Evolutionary conservation across 2,888 invertebrate genomes (phyloP), one percentile per base, ranked within the genome.

Genomic region (Phania funesta): DNA sequence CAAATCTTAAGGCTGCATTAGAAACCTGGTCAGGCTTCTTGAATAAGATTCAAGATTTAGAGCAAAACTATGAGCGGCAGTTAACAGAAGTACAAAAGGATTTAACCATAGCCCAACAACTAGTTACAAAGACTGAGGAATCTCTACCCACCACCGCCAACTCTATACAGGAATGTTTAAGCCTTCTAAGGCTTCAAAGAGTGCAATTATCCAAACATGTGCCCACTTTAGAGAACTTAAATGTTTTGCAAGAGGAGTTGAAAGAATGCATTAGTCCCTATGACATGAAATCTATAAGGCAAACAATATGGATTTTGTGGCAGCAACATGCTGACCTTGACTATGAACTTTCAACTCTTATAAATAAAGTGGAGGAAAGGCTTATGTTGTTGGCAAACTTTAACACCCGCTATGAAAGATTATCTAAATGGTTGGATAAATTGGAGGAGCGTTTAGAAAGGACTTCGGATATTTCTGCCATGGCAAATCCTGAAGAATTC

Each of bases 201-300:
- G 92, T 92, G 5, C 92, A 93, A 80, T 56, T 91, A 16, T 86
- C 87, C 2, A 84, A 85, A 7, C 85, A 88, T 22, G 93, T 93
- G 50, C 92, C 92, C 32, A 94, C 94, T 71, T 91, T 96, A 24
- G 96, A 96, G 88, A 92, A 93, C 35, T 91, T 96, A 0, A 94
- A 94, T 50, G 93, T 95, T 0, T 94, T 94, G 32, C 95, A 96
- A 86, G 96, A 97, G 89, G 95, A 96, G 89, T 91, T 97, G 3
- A 96, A 96, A 86, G 96, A 97, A 88, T 96, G 95, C 86, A 92
- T 97, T 5, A 96, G 96, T 89, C 96, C 96, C 0, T 93, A 94
- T 56, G 97, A 97, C 87, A 95, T 96, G 90, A 95, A 96, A 88
- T 92, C 94, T 13, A 93, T 97, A 58, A 94, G 94, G 85, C 97